These are phyloP conservation scores for Piscicola geometra DNA, from an alignment of 2,888 invertebrate genomes.

Conservation along the genomic window DNA sequence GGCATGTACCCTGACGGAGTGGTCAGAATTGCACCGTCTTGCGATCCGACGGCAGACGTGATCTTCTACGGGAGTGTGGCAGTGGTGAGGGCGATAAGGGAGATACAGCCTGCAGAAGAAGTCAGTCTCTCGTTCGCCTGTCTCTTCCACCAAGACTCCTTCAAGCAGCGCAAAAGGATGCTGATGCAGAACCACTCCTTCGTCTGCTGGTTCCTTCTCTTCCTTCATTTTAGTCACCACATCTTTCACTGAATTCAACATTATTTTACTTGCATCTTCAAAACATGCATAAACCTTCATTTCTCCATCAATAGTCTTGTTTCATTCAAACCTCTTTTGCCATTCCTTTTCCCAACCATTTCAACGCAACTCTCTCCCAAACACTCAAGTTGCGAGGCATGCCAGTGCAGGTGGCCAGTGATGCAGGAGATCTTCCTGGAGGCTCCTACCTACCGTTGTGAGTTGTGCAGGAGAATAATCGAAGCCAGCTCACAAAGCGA, in stretches of 20 bases:
- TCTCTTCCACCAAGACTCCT: slow-evolving; percentile 47
- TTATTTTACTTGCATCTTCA: too few relatives aligned
- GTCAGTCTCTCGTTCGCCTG: slow-evolving; percentile 73
- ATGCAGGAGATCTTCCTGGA: slow-evolving; percentile 42
- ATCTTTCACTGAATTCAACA: not conserved
- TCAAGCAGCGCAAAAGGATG: slow-evolving; percentile 62
- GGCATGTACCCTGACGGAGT: slow-evolving; percentile 75
- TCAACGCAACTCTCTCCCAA: too few relatives aligned
- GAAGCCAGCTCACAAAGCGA: slow-evolving; percentile 19
- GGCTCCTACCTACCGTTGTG: slow-evolving; percentile 38
- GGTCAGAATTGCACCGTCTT: slow-evolving; percentile 87
- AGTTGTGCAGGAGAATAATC: slow-evolving; percentile 34
- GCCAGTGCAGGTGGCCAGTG: slow-evolving; percentile 49
- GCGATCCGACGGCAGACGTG: slow-evolving; percentile 73
- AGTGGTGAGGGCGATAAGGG: slow-evolving; percentile 66
- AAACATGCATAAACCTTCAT: too few relatives aligned
- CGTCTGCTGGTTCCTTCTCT: slow-evolving; percentile 60
- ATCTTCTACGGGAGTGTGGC: slow-evolving; percentile 70
- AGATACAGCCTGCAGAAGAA: slow-evolving; percentile 67
- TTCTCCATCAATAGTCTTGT: too few relatives aligned
- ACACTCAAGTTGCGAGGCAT: slow-evolving; percentile 49
- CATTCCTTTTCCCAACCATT: too few relatives aligned
- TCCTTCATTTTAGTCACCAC: not conserved
- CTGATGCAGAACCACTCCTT: slow-evolving; percentile 73
- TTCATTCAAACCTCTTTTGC: too few relatives aligned